Conservation (phyloP, 2,113 vertebrate species). For the Danio rerio region GRCz12tu NC_133190.1:7411001-7411500, state of each 20-base stretch:
- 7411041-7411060: background rate
- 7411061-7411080: background rate
- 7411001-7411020: background rate
- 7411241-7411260: background rate
- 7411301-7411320: too few relatives aligned
- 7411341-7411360: too few relatives aligned
- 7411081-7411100: slow-evolving; percentile 7
- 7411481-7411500: too few relatives aligned
- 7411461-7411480: too few relatives aligned
- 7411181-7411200: slow-evolving; percentile 12
- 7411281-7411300: too few relatives aligned
- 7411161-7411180: background rate
- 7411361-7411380: too few relatives aligned
- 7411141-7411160: background rate
- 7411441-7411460: too few relatives aligned
- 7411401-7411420: too few relatives aligned
- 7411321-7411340: too few relatives aligned
- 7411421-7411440: too few relatives aligned
- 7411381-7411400: too few relatives aligned
- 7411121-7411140: background rate
- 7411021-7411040: slow-evolving; percentile 12
- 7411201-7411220: slow-evolving; percentile 23
- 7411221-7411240: slow-evolving; percentile 6
- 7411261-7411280: too few relatives aligned
- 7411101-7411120: background rate